Conservation (phyloP, 2,113 vertebrate genomes). For the Riparia riparia region DNA sequence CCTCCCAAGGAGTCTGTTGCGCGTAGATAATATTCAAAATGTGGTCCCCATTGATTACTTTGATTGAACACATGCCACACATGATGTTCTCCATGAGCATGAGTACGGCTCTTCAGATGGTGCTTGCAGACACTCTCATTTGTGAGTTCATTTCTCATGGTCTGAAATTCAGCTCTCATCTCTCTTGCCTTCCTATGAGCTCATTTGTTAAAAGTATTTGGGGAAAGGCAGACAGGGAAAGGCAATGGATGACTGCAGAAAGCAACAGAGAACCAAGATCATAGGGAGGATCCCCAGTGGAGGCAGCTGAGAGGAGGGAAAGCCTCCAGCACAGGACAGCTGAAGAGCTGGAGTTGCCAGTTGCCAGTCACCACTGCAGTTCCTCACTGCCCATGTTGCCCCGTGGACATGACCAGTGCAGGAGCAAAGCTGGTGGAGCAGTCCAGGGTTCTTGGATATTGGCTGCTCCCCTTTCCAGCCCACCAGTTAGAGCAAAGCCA, state of each 20-base stretch:
- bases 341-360: neutral
- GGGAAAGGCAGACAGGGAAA: neutral
- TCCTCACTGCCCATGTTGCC: neutral
- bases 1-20: slow-evolving; percentile 41
- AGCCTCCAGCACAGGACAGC: neutral
- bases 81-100: neutral
- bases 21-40: slow-evolving; percentile 38
- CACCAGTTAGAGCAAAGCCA: neutral
- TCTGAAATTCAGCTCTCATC: neutral
- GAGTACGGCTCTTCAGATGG: neutral
- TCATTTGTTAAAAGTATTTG: neutral
- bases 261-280: neutral
- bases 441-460: neutral
- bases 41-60: slow-evolving; percentile 17
- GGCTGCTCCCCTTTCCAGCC: neutral
- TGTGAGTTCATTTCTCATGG: neutral
- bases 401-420: neutral
- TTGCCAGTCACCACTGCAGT: neutral
- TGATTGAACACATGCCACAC: slow-evolving; percentile 26
- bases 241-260: neutral
- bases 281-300: neutral
- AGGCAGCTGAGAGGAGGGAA: neutral
- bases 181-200: neutral
- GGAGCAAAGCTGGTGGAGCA: neutral
- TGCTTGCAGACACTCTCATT: neutral